Evolutionary conservation across 2,113 vertebrate genomes (phyloP), one percentile per base, ranked within the genome.

Genomic region (Sturnus vulgaris): DNA sequence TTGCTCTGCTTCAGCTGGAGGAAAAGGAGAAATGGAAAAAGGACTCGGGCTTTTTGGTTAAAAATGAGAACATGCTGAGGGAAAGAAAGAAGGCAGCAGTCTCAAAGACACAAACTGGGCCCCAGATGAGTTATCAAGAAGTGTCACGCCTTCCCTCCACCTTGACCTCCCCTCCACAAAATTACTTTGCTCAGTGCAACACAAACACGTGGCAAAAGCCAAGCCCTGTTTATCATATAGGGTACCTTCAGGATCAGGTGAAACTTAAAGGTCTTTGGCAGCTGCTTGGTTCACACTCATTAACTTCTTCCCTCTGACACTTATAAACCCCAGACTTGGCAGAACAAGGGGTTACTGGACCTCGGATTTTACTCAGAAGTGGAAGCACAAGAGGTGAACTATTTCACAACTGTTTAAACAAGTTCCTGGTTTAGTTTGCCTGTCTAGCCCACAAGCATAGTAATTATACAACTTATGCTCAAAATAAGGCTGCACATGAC

Each of bases 331-430:
- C 42, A 65, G 30, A 42, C 66, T 77, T 92, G 96, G 93, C 95
- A 95, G 92, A 81, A 86, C 42, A 87, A 65, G 87, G 68, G 56
- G 75, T 82, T 66, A 31, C 4, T 66, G 66, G 81, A 76, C 71
- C 89, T 94, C 56, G 0, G 79, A 59, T 95, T 94, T 96, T 90
- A 90, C 87, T 25, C 92, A 90, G 78, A 82, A 93, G 82, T 90
- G 87, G 94, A 94, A 96, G 87, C 68, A 80, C 44, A 85, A 90
- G 92, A 92, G 46, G 46, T 66, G 82, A 94, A 86, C 73, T 77
- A 63, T 94, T 96, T 96, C 94, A 82, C 93, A 95, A 95, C 57
- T 90, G 59, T 95, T 95, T 80, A 88, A 96, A 93, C 91, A 96
- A 53, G 85, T 63, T 93, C 57, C 63, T 61, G 35, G 57, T 72